Base-by-base conservation (phyloP, 2,113 vertebrate species). In the Peromyscus polionotus region DNA sequence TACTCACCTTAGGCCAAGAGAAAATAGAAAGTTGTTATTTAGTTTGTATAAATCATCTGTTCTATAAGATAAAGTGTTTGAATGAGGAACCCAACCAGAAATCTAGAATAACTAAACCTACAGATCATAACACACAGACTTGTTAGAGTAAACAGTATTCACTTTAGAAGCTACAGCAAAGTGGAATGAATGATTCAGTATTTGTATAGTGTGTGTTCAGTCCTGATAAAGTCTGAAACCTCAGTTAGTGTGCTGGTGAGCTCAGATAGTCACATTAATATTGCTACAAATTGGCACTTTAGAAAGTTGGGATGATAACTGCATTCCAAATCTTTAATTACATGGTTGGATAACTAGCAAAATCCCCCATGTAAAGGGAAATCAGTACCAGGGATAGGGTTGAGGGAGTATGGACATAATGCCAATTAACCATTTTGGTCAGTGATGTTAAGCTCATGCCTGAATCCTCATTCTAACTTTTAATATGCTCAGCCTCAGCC, bases 251-350 rank as follows among this genome's bases (percentile, higher is more conserved):
- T 17, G 9, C 12, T 51, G n/a, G n/a, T 33, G 26, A 92, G 12
- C 39, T 91, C 33, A 90, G 54, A 70, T 61, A 70, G 80, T 70
- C 19, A 28, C 83, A 17, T 67, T 87, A 31, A 90, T 97, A 67
- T 88, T 84, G 39, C 61, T 79, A 28, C 11, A 72, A 28, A 75
- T 57, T 92, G 80, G 28, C 42, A 75, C 77, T 97, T 95, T 31
- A 94, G 11, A 88, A 94, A 83, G 13, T 48, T 31, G 22, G 51
- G 4, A 61, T 72, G 28, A 77, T 76, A 93, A 28, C 61, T 57
- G 57, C 57, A 67, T 94, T 91, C 16, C 84, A 87, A 93, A 73
- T 86, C 20, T 11, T 96, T 91, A 88, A 88, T 59, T 54, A n/a
- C 19, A n/a, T 13, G 54, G 48, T 94, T 91, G 57, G n/a, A 95